Evolutionary conservation across 2,888 invertebrate species (phyloP).

Genomic region (Drosophila macrothrix): DNA sequence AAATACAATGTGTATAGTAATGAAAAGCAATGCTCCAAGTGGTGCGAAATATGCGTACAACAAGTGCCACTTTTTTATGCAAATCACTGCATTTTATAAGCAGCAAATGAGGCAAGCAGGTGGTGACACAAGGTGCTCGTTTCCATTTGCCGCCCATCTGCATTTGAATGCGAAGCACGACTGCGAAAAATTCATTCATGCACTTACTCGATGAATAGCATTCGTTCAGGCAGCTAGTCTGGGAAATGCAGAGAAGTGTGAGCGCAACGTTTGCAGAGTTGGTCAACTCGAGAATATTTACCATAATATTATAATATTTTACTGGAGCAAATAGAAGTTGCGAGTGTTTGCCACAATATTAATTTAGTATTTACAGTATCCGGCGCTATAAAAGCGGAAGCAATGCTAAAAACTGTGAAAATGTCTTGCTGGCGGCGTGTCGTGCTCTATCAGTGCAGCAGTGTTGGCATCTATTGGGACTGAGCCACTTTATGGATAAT

Average conservation of each 20-base stretch:
- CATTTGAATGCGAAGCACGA: constrained; percentile 67
- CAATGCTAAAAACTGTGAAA: constrained; percentile 4
- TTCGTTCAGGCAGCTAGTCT: constrained; percentile 23
- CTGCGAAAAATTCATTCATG: constrained; percentile 58
- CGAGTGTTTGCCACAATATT: constrained; percentile 21
- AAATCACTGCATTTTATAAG: constrained; percentile 65
- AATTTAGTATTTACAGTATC: constrained; percentile 18
- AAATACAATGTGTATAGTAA: constrained; percentile 51
- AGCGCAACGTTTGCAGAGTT: constrained; percentile 3
- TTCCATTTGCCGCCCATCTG: constrained; percentile 7
- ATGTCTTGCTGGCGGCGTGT: constrained; percentile 6
- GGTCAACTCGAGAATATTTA: constrained; percentile 46
- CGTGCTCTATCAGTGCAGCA: constrained; percentile 60
- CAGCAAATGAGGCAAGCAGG: constrained; percentile 59
- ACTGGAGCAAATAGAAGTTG: constrained; percentile 42
- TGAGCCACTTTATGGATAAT: constrained; percentile 25
- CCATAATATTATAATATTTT: constrained; percentile 36
- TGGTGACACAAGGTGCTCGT: background rate
- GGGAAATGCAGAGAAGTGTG: constrained; percentile 2
- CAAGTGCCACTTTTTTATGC: constrained; percentile 65
- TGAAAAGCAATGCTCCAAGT: constrained; percentile 40
- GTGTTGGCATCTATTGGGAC: constrained; percentile 19
- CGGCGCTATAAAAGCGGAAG: constrained; percentile 20
- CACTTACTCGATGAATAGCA: constrained; percentile 52
- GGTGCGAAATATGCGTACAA: constrained; percentile 70